Evolutionary conservation across 2,888 invertebrate genomes (phyloP), one percentile per base, ranked within the genome.

Genomic region (Plagiodera versicolora): DNA sequence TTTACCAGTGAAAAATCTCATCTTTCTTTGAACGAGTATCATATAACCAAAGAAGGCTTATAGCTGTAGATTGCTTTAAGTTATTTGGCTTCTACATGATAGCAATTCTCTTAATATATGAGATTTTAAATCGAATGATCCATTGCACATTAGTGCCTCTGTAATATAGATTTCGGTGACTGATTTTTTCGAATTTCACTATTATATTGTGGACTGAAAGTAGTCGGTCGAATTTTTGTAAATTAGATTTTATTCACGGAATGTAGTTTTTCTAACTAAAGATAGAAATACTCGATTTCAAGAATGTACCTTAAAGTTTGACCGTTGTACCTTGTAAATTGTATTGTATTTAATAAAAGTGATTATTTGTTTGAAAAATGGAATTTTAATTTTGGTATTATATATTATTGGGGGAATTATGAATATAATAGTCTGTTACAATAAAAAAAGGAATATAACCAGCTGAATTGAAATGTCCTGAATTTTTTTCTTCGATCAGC

Each of bases 1-100:
- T 47, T 52, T 56, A 60, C 60, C 60, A 60, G 56, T 60, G 56
- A 60, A 45, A 39, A 48, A 19, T 44, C 49, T 44, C n/a, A 14
- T 14, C 39, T 39, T 39, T 39, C 39, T 39, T 39, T 39, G 39
- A 39, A 11, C 39, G 14, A 58, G 55, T 53, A 50, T 55, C 39
- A 32, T 28, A 46, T 52, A 60, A 78, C 79, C 80, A 79, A 80
- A 80, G 79, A 78, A 75, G 74, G 77, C 77, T 75, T 75, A 72
- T 68, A 68, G 77, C 77, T 79, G 79, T 79, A 79, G 75, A 76
- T 77, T 74, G 78, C 79, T 78, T 79, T 79, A 78, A 79, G 68
- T 79, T 79, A 79, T 79, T 54, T 57, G 55, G 66, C 58, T 66
- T 58, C 72, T 74, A 74, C 74, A 75, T 68, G 66, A 67, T 65